These are phyloP conservation scores for Lepidochitona cinerea DNA, from an alignment of 2,888 invertebrate species.

Conservation along the genomic window DNA sequence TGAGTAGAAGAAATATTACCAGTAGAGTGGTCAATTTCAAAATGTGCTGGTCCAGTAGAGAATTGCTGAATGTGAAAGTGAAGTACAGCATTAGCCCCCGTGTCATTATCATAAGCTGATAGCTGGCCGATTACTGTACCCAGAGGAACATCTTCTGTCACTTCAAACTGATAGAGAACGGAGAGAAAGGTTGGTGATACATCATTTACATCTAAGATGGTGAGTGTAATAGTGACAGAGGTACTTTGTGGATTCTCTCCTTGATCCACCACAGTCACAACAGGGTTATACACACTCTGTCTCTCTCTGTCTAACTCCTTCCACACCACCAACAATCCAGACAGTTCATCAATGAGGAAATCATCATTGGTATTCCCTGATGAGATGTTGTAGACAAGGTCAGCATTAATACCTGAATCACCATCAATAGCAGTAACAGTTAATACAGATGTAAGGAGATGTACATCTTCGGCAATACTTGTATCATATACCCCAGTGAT, in stretches of 20 bases:
- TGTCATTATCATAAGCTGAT: slow-evolving; percentile 43
- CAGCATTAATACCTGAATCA: slow-evolving; percentile 94
- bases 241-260: background rate
- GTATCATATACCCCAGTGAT: slow-evolving; percentile 75
- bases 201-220: slow-evolving; percentile 88
- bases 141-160: slow-evolving; percentile 70
- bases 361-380: background rate
- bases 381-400: slow-evolving; percentile 94
- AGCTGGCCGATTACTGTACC: slow-evolving; percentile 59
- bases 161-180: slow-evolving; percentile 56
- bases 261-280: slow-evolving; percentile 7
- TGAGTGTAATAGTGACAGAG: slow-evolving; percentile 76
- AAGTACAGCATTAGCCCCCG: slow-evolving; percentile 20
- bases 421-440: slow-evolving; percentile 88
- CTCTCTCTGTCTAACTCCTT: background rate
- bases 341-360: background rate
- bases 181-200: slow-evolving; percentile 11
- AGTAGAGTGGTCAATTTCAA: background rate
- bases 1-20: background rate
- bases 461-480: slow-evolving; percentile 87
- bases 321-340: background rate
- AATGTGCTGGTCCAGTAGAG: background rate
- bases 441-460: slow-evolving; percentile 86
- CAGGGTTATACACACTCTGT: background rate
- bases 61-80: background rate